Conservation (phyloP, 2,797 vertebrate genomes). For the Lacerta viridis region DNA sequence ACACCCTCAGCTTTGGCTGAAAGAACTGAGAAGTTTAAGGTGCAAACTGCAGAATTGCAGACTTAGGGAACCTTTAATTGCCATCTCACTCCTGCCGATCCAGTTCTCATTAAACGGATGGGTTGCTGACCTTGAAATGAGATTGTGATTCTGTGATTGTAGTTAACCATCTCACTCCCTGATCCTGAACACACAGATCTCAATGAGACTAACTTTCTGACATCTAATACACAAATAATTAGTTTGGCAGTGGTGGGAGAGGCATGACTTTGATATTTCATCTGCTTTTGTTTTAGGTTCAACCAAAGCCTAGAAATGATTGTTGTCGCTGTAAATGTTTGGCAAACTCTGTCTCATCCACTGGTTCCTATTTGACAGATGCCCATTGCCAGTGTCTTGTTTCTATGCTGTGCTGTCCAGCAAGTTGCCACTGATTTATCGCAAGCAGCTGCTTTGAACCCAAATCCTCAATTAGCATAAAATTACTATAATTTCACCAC, state of each 20-base stretch:
- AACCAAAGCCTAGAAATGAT: not conserved
- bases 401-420: conserved; percentile 28
- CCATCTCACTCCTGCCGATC: not conserved
- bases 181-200: not conserved
- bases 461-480: conserved; percentile 47
- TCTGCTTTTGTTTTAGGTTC: conserved; percentile 1
- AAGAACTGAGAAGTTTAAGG: conserved; percentile 2
- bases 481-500: conserved; percentile 46
- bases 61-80: conserved; percentile 2
- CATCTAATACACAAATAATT: not conserved
- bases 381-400: not conserved
- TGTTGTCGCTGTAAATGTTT: conserved; percentile 15
- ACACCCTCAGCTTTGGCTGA: not conserved
- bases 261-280: conserved; percentile 11
- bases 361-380: conserved; percentile 32
- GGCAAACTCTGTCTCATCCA: conserved; percentile 13
- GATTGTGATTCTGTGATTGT: conserved; percentile 9
- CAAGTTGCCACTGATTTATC: conserved; percentile 37
- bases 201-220: not conserved
- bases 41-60: conserved; percentile 30
- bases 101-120: conserved; percentile 18
- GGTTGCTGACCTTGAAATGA: conserved; percentile 19
- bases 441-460: conserved; percentile 37
- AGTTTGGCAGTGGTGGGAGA: not conserved
- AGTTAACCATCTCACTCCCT: conserved; percentile 25